Base-by-base conservation (phyloP, 1,140 invertebrate genomes). In the Apis florea region DNA sequence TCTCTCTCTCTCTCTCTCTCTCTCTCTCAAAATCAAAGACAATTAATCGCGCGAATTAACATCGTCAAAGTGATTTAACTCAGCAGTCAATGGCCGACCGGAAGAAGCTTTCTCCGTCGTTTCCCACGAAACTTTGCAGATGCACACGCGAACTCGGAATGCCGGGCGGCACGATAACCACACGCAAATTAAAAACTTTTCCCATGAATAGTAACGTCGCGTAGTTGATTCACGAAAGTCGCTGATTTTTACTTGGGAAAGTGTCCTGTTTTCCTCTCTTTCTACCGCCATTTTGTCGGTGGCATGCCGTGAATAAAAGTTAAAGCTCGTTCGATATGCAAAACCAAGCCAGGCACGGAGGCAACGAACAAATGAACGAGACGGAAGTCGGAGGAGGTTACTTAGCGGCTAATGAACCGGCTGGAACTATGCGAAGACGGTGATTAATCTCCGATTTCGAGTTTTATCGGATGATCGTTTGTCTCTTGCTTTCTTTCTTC, bases 181-280 rank as follows among this genome's bases (percentile, higher is more conserved):
- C 75, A 78, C 63, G 83, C 83, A 85, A 86, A 90, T 90, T 90
- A 89, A 90, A 40, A 90, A 90, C 78, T 90, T 90, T 90, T 90
- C 81, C 80, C 80, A 90, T 90, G 86, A 90, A 90, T 90, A 90
- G 79, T 88, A 88, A 88, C 64, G 63, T 75, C 67, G 56, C 79
- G 24, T 80, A 26, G 64, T 66, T 53, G 51, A 71, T 58, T 67
- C 53, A 66, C 77, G 71, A 86, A 85, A 88, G 71, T 90, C 75
- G 77, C 59, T 88, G 86, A 89, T 89, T 89, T 90, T 86, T 84
- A 56, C 75, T 78, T 83, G 59, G 72, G 40, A 17, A 19, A 61
- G 6, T 13, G 19, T 19, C 19, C 26, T 17, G 21, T 47, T 78
- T 78, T 69, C 47, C 59, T 63, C 63, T 49, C 71, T 19, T 0